Percentiles rank a stretch among this genome's conserved stretches.
These are phyloP conservation scores for Ostrea denselamellosa DNA, from an alignment of 1,140 invertebrate species.

Conservation along the genomic window DNA sequence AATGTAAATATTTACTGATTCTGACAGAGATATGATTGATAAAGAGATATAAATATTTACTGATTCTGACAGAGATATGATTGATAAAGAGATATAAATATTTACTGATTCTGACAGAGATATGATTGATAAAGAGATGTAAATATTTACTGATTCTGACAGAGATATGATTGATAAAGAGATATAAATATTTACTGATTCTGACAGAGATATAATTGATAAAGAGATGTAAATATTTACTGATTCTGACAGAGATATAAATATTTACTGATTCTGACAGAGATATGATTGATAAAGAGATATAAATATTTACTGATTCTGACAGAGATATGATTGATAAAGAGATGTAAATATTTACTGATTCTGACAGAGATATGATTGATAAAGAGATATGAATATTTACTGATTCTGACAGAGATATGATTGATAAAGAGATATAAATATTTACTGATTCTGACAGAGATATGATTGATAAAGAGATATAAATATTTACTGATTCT, in stretches of 20 bases:
- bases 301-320: not conserved
- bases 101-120: conserved; percentile 58
- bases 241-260: conserved; percentile 64
- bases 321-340: conserved; percentile 70
- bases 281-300: conserved; percentile 60
- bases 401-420: too few relatives aligned
- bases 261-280: conserved; percentile 55
- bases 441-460: too few relatives aligned
- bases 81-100: not conserved
- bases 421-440: too few relatives aligned
- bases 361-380: too few relatives aligned
- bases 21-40: conserved; percentile 71
- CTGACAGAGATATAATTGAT: conserved; percentile 71
- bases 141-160: conserved; percentile 23
- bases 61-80: conserved; percentile 67
- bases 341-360: not conserved
- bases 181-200: not conserved
- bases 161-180: conserved; percentile 69
- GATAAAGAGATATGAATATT: too few relatives aligned
- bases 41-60: not conserved
- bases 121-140: conserved; percentile 57
- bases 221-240: not conserved
- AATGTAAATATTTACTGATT: not conserved
- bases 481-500: too few relatives aligned
- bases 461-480: too few relatives aligned